Evolutionary conservation across 1,140 invertebrate species (phyloP).

Genomic region (Sarcophaga peregrina): DNA sequence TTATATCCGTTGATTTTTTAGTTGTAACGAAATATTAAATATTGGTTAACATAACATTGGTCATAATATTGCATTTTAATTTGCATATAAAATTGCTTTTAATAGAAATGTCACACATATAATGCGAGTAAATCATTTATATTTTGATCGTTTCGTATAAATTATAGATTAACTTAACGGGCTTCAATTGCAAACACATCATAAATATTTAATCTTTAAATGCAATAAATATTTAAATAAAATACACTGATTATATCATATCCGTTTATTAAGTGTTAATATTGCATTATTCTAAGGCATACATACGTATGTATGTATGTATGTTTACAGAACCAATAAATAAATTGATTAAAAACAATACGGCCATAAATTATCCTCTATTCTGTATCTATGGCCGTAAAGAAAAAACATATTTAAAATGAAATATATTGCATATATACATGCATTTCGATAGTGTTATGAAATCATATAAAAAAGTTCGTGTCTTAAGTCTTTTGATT

Average conservation of each 20-base stretch:
- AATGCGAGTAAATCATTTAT: neutral
- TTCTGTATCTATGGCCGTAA: too few relatives aligned
- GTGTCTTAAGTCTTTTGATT: too few relatives aligned
- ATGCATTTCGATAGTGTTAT: too few relatives aligned
- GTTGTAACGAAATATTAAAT: too few relatives aligned
- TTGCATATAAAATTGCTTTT: slow-evolving; percentile 8
- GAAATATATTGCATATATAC: too few relatives aligned
- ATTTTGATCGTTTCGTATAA: neutral
- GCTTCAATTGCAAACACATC: neutral
- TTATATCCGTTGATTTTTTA: slow-evolving; percentile 6
- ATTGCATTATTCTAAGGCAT: neutral
- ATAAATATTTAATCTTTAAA: neutral
- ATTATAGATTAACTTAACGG: neutral
- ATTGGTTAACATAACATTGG: too few relatives aligned
- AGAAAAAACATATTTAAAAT: too few relatives aligned
- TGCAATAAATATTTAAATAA: neutral
- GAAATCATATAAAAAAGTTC: too few relatives aligned
- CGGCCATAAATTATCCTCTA: too few relatives aligned
- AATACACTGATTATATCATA: slow-evolving; percentile 34
- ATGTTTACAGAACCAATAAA: too few relatives aligned
- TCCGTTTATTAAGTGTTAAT: slow-evolving; percentile 37
- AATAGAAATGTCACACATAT: slow-evolving; percentile 19
- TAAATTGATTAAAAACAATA: too few relatives aligned
- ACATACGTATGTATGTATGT: too few relatives aligned
- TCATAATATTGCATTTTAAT: neutral